phyloP scores from a whole-genome alignment of 2,113 vertebrate species.

The Burhinus bistriatus region DNA sequence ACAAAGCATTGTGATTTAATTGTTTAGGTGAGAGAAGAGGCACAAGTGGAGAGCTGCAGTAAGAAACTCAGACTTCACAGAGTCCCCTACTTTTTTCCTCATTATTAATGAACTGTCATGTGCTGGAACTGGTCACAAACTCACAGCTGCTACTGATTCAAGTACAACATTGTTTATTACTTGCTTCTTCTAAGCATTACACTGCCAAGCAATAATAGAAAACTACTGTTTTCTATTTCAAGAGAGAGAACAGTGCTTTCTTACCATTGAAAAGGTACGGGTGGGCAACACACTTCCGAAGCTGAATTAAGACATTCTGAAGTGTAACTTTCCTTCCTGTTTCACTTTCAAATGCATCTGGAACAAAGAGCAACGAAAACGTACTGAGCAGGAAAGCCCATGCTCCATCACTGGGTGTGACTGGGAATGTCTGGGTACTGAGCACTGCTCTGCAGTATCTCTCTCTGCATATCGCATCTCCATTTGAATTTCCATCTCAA shows the following conservation, averaged over 20 bases:
- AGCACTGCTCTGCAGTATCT: background rate
- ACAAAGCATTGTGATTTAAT: background rate
- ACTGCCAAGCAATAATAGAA: background rate
- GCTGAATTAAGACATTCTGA: slow-evolving; percentile 87
- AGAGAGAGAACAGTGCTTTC: background rate
- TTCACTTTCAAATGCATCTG: slow-evolving; percentile 86
- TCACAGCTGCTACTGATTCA: background rate
- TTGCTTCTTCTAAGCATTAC: background rate
- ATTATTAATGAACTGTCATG: background rate
- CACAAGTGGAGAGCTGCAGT: background rate
- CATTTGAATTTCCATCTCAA: background rate
- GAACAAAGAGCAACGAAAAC: slow-evolving; percentile 12
- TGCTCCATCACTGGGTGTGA: background rate
- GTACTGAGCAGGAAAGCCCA: background rate
- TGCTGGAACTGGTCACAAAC: background rate
- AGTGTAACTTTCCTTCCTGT: slow-evolving; percentile 80
- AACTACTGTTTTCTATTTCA: background rate
- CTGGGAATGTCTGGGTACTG: background rate
- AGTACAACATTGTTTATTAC: background rate
- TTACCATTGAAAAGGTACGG: slow-evolving; percentile 91
- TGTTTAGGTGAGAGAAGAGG: background rate
- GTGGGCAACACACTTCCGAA: slow-evolving; percentile 91
- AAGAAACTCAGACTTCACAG: background rate
- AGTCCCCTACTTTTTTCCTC: background rate
- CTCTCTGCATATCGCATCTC: background rate